A percentile compares a stretch with the other conserved stretches of the same genome.
Evolutionary conservation across 2,797 vertebrate species (phyloP).

Genomic region (Muraenolepis orangiensis): DNA sequence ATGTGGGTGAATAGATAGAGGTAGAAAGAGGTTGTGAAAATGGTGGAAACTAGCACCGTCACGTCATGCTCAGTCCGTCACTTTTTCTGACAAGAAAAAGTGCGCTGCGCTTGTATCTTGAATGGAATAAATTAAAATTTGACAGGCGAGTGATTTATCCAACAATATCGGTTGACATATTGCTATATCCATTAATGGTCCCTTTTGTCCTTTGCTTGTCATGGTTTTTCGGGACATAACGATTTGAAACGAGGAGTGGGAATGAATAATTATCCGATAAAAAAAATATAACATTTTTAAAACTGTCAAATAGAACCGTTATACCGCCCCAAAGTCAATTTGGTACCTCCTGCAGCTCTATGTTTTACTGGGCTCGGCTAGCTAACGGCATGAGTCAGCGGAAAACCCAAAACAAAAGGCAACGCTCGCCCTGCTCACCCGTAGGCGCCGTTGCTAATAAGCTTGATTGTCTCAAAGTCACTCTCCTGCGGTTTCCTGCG

Average conservation of each 20-base stretch:
- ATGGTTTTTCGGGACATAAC: background rate
- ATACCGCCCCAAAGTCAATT: constrained; percentile 17
- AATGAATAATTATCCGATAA: background rate
- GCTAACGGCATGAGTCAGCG: constrained; percentile 27
- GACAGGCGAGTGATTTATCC: background rate
- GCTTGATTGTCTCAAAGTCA: constrained; percentile 94
- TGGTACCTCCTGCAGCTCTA: constrained; percentile 24
- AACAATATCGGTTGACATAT: background rate
- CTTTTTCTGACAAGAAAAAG: no score
- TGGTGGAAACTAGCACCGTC: background rate
- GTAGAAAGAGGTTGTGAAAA: background rate
- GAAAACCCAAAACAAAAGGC: constrained; percentile 27
- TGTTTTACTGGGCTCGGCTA: constrained; percentile 23
- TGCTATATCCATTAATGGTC: background rate
- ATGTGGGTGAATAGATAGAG: background rate
- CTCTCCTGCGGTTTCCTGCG: constrained; percentile 89
- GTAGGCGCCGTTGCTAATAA: constrained; percentile 96
- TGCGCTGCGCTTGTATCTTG: background rate
- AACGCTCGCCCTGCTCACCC: constrained; percentile 77
- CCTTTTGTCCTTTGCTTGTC: background rate
- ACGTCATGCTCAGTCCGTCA: background rate
- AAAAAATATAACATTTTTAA: background rate
- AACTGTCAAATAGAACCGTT: background rate
- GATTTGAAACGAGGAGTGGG: background rate
- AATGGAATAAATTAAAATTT: background rate